Conservation (phyloP, 2,888 invertebrate genomes). For the Synanthedon formicaeformis region DNA sequence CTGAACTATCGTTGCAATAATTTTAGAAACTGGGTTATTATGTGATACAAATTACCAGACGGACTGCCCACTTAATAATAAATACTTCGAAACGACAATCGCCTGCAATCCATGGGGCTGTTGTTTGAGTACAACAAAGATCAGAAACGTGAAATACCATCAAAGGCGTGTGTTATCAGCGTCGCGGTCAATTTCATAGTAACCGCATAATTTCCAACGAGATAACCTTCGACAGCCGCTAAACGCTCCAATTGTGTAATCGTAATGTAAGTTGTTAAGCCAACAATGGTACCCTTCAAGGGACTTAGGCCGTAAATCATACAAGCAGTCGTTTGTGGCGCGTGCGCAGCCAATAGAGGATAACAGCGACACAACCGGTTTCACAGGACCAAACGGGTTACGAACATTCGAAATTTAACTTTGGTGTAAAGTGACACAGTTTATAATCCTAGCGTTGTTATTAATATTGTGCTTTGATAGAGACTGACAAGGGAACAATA, state of each 20-base stretch:
- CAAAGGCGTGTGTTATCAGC: slow-evolving; percentile 16
- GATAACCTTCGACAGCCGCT: slow-evolving; percentile 50
- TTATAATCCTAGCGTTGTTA: neutral
- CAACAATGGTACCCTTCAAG: slow-evolving; percentile 53
- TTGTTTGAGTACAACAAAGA: slow-evolving; percentile 19
- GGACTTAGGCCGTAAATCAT: slow-evolving; percentile 51
- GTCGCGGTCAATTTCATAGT: slow-evolving; percentile 13
- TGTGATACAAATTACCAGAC: neutral
- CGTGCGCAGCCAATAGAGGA: slow-evolving; percentile 48
- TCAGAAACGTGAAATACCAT: slow-evolving; percentile 49
- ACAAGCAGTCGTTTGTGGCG: slow-evolving; percentile 53
- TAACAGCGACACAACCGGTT: slow-evolving; percentile 23
- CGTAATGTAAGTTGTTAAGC: slow-evolving; percentile 38
- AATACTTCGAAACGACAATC: neutral
- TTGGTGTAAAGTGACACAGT: neutral
- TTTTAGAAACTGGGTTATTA: no score
- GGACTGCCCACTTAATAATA: neutral
- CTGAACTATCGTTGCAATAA: no score
- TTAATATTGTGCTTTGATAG: slow-evolving; percentile 11
- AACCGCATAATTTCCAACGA: slow-evolving; percentile 11
- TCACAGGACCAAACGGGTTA: neutral
- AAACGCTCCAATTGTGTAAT: slow-evolving; percentile 52
- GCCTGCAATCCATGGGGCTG: slow-evolving; percentile 1
- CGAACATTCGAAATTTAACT: neutral
- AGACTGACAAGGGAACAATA: slow-evolving; percentile 31